Evolutionary conservation across 1,140 invertebrate genomes (phyloP).

Genomic region (Portunus trituberculatus): DNA sequence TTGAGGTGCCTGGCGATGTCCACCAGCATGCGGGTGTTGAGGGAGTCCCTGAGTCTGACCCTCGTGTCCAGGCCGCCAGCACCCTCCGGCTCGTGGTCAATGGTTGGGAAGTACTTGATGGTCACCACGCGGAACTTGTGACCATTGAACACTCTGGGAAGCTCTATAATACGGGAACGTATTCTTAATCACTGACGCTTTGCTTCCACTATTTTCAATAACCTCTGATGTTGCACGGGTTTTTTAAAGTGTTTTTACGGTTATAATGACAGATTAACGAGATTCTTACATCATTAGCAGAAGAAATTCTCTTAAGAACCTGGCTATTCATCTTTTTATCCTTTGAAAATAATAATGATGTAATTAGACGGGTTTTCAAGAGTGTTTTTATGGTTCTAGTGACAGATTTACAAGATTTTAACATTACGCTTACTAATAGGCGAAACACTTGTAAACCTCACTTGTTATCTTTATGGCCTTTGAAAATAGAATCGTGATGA

Average conservation of each 20-base stretch:
- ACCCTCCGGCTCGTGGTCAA: slow-evolving; percentile 32
- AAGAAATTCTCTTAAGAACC: not conserved
- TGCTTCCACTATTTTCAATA: not conserved
- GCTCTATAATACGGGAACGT: not conserved
- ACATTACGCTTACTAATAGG: too few species aligned
- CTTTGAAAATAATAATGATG: too few species aligned
- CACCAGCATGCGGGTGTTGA: slow-evolving; percentile 62
- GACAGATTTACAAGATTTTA: too few species aligned
- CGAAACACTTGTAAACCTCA: too few species aligned
- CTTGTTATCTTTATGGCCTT: too few species aligned
- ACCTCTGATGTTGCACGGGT: not conserved
- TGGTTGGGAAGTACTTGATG: slow-evolving; percentile 52
- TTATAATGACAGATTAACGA: too few species aligned
- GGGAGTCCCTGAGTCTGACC: slow-evolving; percentile 43
- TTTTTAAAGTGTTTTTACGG: not conserved
- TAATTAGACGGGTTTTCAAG: too few species aligned
- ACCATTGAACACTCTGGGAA: slow-evolving; percentile 26
- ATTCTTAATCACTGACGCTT: not conserved
- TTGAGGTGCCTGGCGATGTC: slow-evolving; percentile 46
- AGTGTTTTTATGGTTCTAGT: too few species aligned
- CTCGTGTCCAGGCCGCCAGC: not conserved
- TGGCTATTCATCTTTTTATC: not conserved
- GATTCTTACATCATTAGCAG: not conserved
- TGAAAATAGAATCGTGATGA: too few species aligned
- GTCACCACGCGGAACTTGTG: slow-evolving; percentile 49